Evolutionary conservation across 1,140 invertebrate genomes (phyloP), one percentile per base, ranked within the genome.

Genomic region (Temnothorax nylanderi): DNA sequence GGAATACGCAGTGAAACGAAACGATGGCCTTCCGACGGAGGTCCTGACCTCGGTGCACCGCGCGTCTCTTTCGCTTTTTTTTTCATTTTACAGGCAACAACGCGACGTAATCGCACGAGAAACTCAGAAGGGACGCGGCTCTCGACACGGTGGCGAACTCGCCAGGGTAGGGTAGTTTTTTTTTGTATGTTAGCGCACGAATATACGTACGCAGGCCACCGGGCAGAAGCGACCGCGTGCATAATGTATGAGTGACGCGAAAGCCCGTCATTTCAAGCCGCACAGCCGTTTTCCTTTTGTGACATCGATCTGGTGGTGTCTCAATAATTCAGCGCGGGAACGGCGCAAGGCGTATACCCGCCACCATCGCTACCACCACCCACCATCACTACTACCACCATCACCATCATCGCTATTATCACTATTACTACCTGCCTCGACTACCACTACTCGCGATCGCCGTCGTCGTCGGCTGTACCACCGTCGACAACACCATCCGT

Each of bases 321-420:
- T 95, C 94, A 95, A 95, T 95, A 95, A 95, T 95, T 95, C 94
- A 95, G 69, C 90, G 94, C 93, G 94, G 93, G 94, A 95, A 95
- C 94, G 91, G 88, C 93, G 93, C 94, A 95, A 95, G 94, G 93
- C 93, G 93, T 92, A 93, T 92, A 69, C 62, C 69, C 71, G 64
- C 88, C 85, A 78, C 77, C 86, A 89, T 64, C 76, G 77, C 77
- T 75, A 72, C 81, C 44, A 69, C 76, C 69, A 75, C 26, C 89
- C 62, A 75, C 51, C 47, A 71, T 34, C 56, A 81, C 75, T 86
- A 71, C 75, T 74, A 72, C 34, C 34, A 49, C 44, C 54, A 77
- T 82, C 86, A 82, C 69, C 75, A 32, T 56, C 58, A 41, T 56
- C 85, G 60, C 90, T 58, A 81, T 54, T 64, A 78, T 44, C 69